Evolutionary conservation across 30 jellyfish, hydroid and myxozoan species (phyloP).

Genomic region (Catostylus mosaicus): DNA sequence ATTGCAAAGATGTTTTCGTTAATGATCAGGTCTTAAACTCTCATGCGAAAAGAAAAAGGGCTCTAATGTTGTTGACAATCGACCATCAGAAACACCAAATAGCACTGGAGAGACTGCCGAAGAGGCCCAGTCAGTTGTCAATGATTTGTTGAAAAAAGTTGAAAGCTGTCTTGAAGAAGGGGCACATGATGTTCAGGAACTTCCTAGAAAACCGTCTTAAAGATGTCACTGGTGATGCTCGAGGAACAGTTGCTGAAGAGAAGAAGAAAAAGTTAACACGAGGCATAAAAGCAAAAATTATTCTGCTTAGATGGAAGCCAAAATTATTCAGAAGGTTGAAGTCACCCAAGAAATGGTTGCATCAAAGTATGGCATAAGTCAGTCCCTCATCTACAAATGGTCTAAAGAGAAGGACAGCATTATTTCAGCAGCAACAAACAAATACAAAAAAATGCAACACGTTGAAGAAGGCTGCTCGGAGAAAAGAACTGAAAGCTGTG

Average conservation of each 20-base stretch:
- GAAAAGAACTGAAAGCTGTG: constrained; percentile 19
- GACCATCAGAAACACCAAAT: too few relatives aligned
- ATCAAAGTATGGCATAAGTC: constrained; percentile 27
- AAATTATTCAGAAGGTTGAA: constrained; percentile 32
- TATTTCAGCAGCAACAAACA: constrained; percentile 23
- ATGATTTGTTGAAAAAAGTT: not conserved
- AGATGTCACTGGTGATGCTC: not conserved
- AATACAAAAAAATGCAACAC: constrained; percentile 18
- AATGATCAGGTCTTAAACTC: constrained; percentile 54
- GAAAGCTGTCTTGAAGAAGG: too few relatives aligned
- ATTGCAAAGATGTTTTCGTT: constrained; percentile 34
- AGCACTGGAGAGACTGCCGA: not conserved
- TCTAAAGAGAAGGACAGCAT: constrained; percentile 38
- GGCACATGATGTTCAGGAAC: too few relatives aligned
- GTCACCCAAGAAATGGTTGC: constrained; percentile 52
- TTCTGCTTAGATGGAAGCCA: constrained; percentile 41
- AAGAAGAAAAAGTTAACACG: constrained; percentile 27
- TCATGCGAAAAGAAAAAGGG: constrained; percentile 1
- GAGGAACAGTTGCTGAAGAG: not conserved
- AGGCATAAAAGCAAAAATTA: constrained; percentile 24
- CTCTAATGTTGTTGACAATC: not conserved
- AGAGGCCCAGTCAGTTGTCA: not conserved
- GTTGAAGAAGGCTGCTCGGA: not conserved
- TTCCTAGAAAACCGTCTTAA: too few relatives aligned
- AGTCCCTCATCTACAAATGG: constrained; percentile 28